phyloP scores from a whole-genome alignment of 1,140 invertebrate genomes.

The Spodoptera litura region DNA sequence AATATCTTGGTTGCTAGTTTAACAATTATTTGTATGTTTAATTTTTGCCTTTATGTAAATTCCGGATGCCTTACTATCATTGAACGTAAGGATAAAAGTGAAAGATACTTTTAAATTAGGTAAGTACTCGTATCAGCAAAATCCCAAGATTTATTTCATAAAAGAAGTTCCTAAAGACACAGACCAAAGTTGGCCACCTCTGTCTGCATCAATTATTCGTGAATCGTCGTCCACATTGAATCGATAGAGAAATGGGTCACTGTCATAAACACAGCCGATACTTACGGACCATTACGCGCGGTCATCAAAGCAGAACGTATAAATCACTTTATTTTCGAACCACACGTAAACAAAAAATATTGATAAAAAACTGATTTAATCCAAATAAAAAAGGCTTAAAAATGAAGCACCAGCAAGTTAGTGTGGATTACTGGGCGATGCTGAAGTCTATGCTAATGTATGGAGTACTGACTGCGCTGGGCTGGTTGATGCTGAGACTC shows the following conservation, averaged over 20 bases:
- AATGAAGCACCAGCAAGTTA: slow-evolving; percentile 85
- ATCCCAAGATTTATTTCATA: no score
- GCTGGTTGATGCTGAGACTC: slow-evolving; percentile 84
- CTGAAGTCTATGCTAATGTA: slow-evolving; percentile 80
- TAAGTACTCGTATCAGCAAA: no score
- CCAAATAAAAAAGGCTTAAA: slow-evolving; percentile 11
- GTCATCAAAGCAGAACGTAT: slow-evolving; percentile 13
- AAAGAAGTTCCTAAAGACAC: no score
- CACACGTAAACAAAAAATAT: slow-evolving; percentile 7
- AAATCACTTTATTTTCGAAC: slow-evolving; percentile 14
- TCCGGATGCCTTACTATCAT: no score
- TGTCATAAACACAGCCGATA: slow-evolving; percentile 50
- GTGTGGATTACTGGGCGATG: slow-evolving; percentile 85
- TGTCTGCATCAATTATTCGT: slow-evolving; percentile 75
- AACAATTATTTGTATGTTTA: no score
- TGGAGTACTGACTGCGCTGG: slow-evolving; percentile 74
- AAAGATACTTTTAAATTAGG: no score
- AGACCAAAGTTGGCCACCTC: slow-evolving; percentile 57
- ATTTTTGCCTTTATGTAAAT: no score
- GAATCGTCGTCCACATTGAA: slow-evolving; percentile 58
- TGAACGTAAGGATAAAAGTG: no score
- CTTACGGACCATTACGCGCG: slow-evolving; percentile 38
- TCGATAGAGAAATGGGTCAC: slow-evolving; percentile 74
- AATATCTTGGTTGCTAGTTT: no score
- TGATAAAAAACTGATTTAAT: neutral